These are phyloP conservation scores for Macrosoma leucophasiata DNA, from an alignment of 2,888 invertebrate genomes.

Conservation along the genomic window DNA sequence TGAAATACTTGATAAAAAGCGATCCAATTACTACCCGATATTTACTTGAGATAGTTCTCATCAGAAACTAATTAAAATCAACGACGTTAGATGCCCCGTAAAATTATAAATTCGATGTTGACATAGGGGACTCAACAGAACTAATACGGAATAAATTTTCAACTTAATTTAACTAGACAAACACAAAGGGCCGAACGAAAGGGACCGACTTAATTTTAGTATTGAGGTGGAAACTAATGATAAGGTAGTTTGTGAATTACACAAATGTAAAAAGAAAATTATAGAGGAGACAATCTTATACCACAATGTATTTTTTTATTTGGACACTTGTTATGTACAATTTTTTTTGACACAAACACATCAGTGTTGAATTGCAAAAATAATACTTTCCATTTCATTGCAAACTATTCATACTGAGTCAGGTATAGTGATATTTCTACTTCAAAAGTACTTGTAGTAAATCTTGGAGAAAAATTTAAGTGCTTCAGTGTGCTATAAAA, in stretches of 20 bases:
- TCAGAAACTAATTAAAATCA: slow-evolving; percentile 51
- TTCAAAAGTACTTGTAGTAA: too few relatives aligned
- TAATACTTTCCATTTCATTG: too few relatives aligned
- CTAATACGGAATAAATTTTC: slow-evolving; percentile 74
- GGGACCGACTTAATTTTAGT: slow-evolving; percentile 65
- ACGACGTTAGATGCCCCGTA: slow-evolving; percentile 47
- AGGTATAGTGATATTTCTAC: too few relatives aligned
- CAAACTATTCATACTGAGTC: too few relatives aligned
- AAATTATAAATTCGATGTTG: slow-evolving; percentile 70
- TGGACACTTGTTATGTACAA: too few relatives aligned
- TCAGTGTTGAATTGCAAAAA: too few relatives aligned
- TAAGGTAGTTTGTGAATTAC: slow-evolving; percentile 49
- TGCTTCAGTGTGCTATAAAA: too few relatives aligned
- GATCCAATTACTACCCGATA: background rate
- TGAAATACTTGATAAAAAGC: too few relatives aligned
- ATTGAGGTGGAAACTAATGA: slow-evolving; percentile 71
- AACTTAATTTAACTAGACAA: slow-evolving; percentile 74
- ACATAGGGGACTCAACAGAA: slow-evolving; percentile 51
- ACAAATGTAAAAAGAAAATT: slow-evolving; percentile 2
- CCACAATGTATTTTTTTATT: too few relatives aligned
- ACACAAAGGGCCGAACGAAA: slow-evolving; percentile 62
- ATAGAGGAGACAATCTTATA: too few relatives aligned
- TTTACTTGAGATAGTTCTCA: slow-evolving; percentile 28
- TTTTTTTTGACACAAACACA: too few relatives aligned
- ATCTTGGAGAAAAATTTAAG: too few relatives aligned